These are phyloP conservation scores for Pelobates fuscus DNA, from an alignment of 2,113 vertebrate genomes.

Conservation along the genomic window DNA sequence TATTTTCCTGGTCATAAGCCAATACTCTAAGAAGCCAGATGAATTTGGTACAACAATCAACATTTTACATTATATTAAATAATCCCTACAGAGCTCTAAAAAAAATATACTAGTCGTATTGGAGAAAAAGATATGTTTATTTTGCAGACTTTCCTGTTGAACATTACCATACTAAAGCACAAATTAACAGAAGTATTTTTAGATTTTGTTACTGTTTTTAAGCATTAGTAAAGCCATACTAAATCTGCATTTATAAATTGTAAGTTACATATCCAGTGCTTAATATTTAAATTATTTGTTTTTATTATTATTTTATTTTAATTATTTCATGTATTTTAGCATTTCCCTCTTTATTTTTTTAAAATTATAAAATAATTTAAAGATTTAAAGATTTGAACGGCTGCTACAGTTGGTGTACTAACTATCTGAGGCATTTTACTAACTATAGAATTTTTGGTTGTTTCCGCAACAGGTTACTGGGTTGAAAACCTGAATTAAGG, in stretches of 20 bases:
- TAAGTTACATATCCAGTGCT: too few relatives aligned
- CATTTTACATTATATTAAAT: conserved; percentile 40
- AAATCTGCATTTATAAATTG: not conserved
- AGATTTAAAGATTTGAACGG: too few relatives aligned
- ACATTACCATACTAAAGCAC: conserved; percentile 7
- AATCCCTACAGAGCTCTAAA: conserved; percentile 28
- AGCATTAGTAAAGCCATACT: not conserved
- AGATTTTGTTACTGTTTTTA: not conserved
- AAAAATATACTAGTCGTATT: conserved; percentile 25
- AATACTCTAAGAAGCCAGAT: conserved; percentile 30
- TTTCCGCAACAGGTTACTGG: too few relatives aligned
- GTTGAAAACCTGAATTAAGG: too few relatives aligned
- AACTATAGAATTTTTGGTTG: too few relatives aligned
- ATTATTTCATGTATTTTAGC: too few relatives aligned
- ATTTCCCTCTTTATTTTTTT: too few relatives aligned
- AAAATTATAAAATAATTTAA: too few relatives aligned
- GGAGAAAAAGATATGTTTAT: conserved; percentile 6
- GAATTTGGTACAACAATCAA: conserved; percentile 38
- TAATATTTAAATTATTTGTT: too few relatives aligned
- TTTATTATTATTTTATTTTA: too few relatives aligned
- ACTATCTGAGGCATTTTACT: too few relatives aligned
- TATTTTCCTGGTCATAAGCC: conserved; percentile 34
- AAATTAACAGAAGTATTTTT: conserved; percentile 25
- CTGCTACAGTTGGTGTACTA: too few relatives aligned
- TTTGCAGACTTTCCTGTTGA: conserved; percentile 24